These are phyloP conservation scores for Corythornis madagascariensis DNA, from an alignment of 2,113 vertebrate species.

Conservation along the genomic window DNA sequence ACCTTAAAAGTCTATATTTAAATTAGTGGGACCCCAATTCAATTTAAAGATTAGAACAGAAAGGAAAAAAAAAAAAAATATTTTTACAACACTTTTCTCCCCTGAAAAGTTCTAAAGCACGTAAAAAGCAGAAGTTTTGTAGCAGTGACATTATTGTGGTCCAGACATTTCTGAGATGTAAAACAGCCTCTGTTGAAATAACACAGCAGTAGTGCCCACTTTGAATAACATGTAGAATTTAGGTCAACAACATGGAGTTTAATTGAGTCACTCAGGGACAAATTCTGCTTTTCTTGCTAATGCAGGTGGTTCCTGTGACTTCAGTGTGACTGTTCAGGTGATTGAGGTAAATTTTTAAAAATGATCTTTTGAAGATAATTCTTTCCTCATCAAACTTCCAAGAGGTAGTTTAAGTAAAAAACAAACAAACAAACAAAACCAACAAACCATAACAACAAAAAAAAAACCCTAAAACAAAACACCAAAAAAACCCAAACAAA, in stretches of 20 bases:
- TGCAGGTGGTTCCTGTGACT: background rate
- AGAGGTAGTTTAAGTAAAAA: background rate
- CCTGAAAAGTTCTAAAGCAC: background rate
- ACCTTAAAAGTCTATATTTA: background rate
- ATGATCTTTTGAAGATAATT: background rate
- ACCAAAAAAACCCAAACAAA: background rate
- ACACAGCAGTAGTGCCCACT: background rate
- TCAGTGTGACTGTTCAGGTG: background rate
- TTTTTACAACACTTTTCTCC: background rate
- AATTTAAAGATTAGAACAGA: background rate
- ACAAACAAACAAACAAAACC: background rate
- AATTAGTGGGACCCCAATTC: background rate
- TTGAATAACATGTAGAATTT: background rate
- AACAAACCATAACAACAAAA: background rate
- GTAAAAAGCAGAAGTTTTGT: background rate
- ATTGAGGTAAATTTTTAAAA: background rate
- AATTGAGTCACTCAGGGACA: background rate
- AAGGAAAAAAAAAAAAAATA: background rate
- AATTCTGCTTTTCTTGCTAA: background rate
- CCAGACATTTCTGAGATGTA: background rate
- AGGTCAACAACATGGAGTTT: background rate
- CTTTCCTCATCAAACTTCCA: background rate
- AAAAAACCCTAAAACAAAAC: too few species aligned
- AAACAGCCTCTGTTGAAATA: background rate
- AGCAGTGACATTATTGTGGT: background rate